Evolutionary conservation across 2,888 invertebrate species (phyloP), one percentile per base, ranked within the genome.

Genomic region (Cheilosia variabilis): DNA sequence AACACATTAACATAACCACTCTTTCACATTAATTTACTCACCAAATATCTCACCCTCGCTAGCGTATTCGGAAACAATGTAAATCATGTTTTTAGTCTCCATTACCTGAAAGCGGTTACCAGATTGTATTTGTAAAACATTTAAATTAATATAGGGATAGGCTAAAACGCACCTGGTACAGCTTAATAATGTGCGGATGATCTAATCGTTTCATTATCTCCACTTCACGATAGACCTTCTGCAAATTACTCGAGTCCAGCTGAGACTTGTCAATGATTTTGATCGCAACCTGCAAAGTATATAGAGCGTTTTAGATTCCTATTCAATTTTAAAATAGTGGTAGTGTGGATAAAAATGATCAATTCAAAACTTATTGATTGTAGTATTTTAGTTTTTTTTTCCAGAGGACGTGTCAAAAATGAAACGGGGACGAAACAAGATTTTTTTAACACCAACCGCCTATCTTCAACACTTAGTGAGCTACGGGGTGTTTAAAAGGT

Each of bases 71-170:
- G 98, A 98, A 88, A 99, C 98, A 91, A 99, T 96, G 93, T 98
- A 99, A 91, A 99, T 97, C 97, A 98, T 98, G 92, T 97, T 97
- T 92, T 98, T 98, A 77, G 98, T 98, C 93, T 99, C 98, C 98
- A 99, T 98, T 90, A 99, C 98, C 98, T 98, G 93, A 45, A 94
- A 94, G 87, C 86, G 83, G 78, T 88, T 50, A 58, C 4, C 13
- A 6, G 7, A 55, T 31, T 27, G 17, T 37, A 2, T 52, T 52
- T 52, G 47, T 6, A 17, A 55, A 34, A 37, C 9, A n/a, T 37
- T 13, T 5, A 5, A 19, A 13, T 19, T 37, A 13, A 1, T 24
- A 43, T 43, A 19, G 4, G 15, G n/a, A 43, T 43, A 19, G 4
- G 15, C 4, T 5, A 10, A 13, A 15, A 88, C 93, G 93, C 91